phyloP scores from a whole-genome alignment of 2,888 invertebrate species.

The Megastigmus dorsalis region DNA sequence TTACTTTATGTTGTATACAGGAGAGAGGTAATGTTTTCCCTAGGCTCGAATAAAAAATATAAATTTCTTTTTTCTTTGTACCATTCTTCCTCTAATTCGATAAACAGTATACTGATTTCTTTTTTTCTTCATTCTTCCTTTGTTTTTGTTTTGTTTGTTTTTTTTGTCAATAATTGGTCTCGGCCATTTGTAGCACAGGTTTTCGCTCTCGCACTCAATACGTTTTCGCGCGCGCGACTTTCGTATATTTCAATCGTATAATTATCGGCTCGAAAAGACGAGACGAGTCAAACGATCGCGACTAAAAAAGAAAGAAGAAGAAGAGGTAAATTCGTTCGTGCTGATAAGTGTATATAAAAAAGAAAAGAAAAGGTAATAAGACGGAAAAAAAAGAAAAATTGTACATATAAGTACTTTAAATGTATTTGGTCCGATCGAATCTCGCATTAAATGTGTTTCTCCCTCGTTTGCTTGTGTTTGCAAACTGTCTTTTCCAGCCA shows the following conservation, averaged over 20 bases:
- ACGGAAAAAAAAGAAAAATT: too few species aligned
- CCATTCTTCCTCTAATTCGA: slow-evolving; percentile 49
- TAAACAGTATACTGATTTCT: slow-evolving; percentile 48
- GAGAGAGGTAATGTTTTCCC: slow-evolving; percentile 33
- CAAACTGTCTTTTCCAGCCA: slow-evolving; percentile 32
- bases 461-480: background rate
- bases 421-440: slow-evolving; percentile 51
- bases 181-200: slow-evolving; percentile 56
- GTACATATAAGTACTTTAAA: slow-evolving; percentile 47
- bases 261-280: slow-evolving; percentile 29
- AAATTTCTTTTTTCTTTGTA: slow-evolving; percentile 51
- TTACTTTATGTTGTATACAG: too few species aligned
- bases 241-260: slow-evolving; percentile 19
- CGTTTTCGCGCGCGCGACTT: background rate
- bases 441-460: background rate
- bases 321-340: slow-evolving; percentile 5
- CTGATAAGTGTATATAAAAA: slow-evolving; percentile 36
- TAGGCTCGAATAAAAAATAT: slow-evolving; percentile 54
- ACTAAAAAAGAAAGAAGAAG: background rate
- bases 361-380: slow-evolving; percentile 15
- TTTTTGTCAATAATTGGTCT: slow-evolving; percentile 56
- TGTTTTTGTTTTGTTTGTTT: slow-evolving; percentile 37
- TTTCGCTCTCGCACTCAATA: slow-evolving; percentile 22
- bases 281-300: slow-evolving; percentile 27
- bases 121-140: slow-evolving; percentile 28